Conservation (phyloP, 2,113 vertebrate species). For the Micromys minutus region DNA sequence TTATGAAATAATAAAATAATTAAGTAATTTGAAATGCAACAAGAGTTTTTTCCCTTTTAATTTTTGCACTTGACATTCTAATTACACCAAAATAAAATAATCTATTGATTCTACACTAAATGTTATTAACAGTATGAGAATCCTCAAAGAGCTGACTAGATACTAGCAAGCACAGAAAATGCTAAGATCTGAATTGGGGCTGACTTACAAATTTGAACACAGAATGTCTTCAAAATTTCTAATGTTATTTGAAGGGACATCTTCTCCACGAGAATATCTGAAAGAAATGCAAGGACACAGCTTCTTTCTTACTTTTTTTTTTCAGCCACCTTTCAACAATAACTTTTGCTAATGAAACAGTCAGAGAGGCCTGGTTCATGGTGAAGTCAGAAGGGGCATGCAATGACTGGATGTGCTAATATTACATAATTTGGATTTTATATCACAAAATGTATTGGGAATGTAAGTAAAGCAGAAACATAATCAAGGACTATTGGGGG, state of each 20-base stretch:
- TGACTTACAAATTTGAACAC: background rate
- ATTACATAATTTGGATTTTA: background rate
- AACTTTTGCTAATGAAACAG: background rate
- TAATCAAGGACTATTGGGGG: background rate
- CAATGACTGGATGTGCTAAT: background rate
- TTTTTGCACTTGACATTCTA: conserved; percentile 28
- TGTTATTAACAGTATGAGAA: background rate
- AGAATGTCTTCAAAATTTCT: conserved; percentile 32
- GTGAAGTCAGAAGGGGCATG: background rate
- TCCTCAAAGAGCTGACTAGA: background rate
- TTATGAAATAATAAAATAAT: background rate
- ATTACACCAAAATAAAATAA: conserved; percentile 29
- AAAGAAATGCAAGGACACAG: conserved; percentile 5
- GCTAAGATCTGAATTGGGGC: background rate
- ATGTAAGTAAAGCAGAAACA: background rate
- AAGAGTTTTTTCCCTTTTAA: background rate
- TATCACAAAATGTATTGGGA: background rate
- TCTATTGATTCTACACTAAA: conserved; percentile 13
- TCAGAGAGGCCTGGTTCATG: background rate
- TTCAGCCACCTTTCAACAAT: background rate
- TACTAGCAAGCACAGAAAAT: background rate
- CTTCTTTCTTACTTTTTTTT: background rate
- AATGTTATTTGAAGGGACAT: background rate
- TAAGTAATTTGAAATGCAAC: background rate
- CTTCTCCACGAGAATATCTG: background rate